phyloP scores from a whole-genome alignment of 2,888 invertebrate species.

The Protula sp. region DNA sequence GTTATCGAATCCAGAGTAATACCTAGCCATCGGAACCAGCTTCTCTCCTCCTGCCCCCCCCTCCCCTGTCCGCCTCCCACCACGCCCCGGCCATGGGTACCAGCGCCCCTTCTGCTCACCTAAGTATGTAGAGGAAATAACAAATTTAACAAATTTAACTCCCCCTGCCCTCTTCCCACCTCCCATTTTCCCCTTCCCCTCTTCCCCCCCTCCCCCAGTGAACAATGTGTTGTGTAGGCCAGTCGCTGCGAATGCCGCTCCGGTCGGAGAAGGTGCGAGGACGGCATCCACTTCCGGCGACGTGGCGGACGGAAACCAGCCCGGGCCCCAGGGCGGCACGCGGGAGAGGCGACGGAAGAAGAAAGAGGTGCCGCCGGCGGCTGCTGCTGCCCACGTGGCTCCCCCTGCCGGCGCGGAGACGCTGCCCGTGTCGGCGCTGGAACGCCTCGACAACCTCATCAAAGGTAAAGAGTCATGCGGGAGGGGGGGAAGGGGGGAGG shows the following conservation, averaged over 20 bases:
- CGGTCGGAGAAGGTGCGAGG: not conserved
- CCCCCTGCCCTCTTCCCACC: too few relatives aligned
- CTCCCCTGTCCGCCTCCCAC: too few relatives aligned
- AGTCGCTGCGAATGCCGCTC: not conserved
- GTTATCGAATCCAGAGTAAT: too few relatives aligned
- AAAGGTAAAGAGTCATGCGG: not conserved
- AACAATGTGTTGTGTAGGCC: not conserved
- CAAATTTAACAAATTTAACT: too few relatives aligned
- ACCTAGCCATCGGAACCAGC: too few relatives aligned
- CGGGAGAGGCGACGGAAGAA: not conserved
- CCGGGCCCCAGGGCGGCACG: not conserved
- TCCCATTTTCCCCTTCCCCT: not conserved
- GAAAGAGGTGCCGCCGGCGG: not conserved
- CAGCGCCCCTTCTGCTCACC: too few relatives aligned
- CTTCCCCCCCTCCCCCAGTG: not conserved
- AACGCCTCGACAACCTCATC: conserved; percentile 65
- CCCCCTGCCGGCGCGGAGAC: not conserved
- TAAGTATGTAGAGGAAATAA: too few relatives aligned
- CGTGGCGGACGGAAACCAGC: too few relatives aligned
- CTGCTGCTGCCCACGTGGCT: not conserved
- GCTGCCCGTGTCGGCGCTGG: conserved; percentile 56
- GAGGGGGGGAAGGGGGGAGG: not conserved
- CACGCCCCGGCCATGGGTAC: too few relatives aligned
- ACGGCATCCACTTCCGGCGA: too few relatives aligned
- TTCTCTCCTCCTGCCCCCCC: too few relatives aligned